phyloP scores from a whole-genome alignment of 2,888 invertebrate genomes.

The Drosophila neotestacea region DNA sequence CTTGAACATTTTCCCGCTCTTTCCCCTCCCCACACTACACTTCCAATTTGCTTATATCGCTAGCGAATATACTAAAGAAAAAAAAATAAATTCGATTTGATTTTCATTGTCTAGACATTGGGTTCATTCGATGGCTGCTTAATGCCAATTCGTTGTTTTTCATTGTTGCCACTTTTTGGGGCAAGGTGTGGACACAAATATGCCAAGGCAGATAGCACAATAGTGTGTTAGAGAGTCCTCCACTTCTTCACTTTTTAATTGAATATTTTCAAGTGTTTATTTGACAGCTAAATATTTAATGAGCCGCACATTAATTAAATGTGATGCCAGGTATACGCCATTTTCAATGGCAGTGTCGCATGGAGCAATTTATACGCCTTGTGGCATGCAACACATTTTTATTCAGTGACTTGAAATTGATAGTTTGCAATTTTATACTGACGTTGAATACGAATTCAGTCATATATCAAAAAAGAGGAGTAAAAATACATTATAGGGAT shows the following conservation, averaged over 20 bases:
- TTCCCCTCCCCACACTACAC: slow-evolving; percentile 11
- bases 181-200: slow-evolving; percentile 56
- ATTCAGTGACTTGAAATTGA: background rate
- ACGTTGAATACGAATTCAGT: background rate
- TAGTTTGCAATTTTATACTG: background rate
- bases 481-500: too few species aligned
- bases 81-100: slow-evolving; percentile 74
- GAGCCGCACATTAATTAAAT: slow-evolving; percentile 66
- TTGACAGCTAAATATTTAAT: slow-evolving; percentile 77
- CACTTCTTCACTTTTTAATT: slow-evolving; percentile 61
- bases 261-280: slow-evolving; percentile 75
- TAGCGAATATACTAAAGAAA: slow-evolving; percentile 42
- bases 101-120: slow-evolving; percentile 80
- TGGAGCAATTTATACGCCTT: background rate
- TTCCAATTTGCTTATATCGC: slow-evolving; percentile 69
- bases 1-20: slow-evolving; percentile 1
- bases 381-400: slow-evolving; percentile 27
- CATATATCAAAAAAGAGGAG: background rate
- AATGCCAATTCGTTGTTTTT: slow-evolving; percentile 75
- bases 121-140: slow-evolving; percentile 66
- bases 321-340: background rate
- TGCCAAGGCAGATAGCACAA: slow-evolving; percentile 2
- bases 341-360: background rate
- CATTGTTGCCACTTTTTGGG: slow-evolving; percentile 18
- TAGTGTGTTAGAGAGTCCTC: slow-evolving; percentile 23